Base-by-base conservation (phyloP, 2,888 invertebrate genomes). In the Falcaria lacertinaria region DNA sequence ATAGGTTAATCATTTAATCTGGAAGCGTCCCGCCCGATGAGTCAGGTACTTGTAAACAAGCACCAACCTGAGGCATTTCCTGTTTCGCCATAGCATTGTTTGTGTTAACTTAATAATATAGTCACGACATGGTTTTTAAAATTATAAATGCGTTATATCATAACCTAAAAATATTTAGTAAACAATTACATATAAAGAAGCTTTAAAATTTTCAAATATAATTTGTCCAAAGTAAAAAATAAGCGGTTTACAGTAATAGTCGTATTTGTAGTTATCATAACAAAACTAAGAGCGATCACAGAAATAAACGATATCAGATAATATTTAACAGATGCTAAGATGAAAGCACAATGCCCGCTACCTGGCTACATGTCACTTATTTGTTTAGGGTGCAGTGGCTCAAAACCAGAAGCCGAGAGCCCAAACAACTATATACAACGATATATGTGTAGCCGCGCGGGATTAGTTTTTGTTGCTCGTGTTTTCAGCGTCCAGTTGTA, bases 391-490 rank as follows among this genome's bases (percentile, higher is more conserved):
- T 72, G 74, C 72, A 75, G 70, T 68, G 69, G 72, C 72, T 84
- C 69, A 88, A 85, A 88, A 88, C 89, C 89, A 89, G 89, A 88
- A 89, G 89, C 88, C 59, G 72, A 55, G 68, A 69, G 66, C 66
- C 72, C 74, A 73, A 79, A 80, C 72, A 70, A 64, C 63, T 64
- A 75, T 72, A 66, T 59, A 65, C 55, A 66, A 61, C 62, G 60
- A 64, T 60, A 56, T 57, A 55, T 67, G 68, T 68, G 62, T 58
- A 63, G 57, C 57, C 59, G 64, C 69, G 62, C 61, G 55, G 76
- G 79, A 76, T 75, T 64, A 52, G 65, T 87, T 88, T 86, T 87
- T 86, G 79, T 84, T 77, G 60, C 71, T 61, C 75, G 83, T 82
- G 77, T 72, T 66, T 69, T 52, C 49, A 60, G 54, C 74, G 76